Evolutionary conservation across 2,113 vertebrate genomes (phyloP), one percentile per base, ranked within the genome.

Genomic region (Odobenus rosmarus): DNA sequence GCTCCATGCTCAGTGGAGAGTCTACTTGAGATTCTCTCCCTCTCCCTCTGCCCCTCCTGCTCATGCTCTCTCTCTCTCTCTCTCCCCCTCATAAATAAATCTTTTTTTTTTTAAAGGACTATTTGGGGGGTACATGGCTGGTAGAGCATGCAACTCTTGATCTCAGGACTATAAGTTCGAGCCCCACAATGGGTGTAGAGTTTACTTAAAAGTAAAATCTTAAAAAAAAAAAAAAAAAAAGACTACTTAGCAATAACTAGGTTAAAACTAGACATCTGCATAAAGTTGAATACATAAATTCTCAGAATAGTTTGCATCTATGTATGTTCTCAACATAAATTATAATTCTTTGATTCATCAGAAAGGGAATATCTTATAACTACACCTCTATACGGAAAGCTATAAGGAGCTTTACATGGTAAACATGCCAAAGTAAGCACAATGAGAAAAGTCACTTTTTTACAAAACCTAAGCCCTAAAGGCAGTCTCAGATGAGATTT

Each of bases 261-360:
- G 33, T 88, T 55, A 84, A 88, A 84, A 79, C 18, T n/a, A 61
- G 77, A 92, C 42, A 83, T 59, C 2, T 42, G 26, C 49, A 94
- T 5, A 93, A 53, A 89, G 77, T 19, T 95, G 77, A 82, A 72
- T 62, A 74, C 24, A 74, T 31, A 89, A 85, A 89, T 80, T 90
- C 42, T 95, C 71, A 84, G 90, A 89, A 84, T 9, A 85, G 23
- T 18, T 33, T 89, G 31, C 24, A 79, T 72, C 36, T 71, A 89
- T 31, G 11, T 2, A 89, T 42, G 49, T 88, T 76, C 33, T 87
- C 72, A 76, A 82, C 9, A 93, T 62, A 89, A 74, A 88, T 36
- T 74, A 46, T 46, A 23, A 51, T 69, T 36, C 33, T 97, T 90
- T 89, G 14, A 49, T 39, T 79, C 53, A 77, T 51, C 53, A 28